These are phyloP conservation scores for Zaprionus capensis DNA, from an alignment of 1,140 invertebrate genomes.

Conservation along the genomic window DNA sequence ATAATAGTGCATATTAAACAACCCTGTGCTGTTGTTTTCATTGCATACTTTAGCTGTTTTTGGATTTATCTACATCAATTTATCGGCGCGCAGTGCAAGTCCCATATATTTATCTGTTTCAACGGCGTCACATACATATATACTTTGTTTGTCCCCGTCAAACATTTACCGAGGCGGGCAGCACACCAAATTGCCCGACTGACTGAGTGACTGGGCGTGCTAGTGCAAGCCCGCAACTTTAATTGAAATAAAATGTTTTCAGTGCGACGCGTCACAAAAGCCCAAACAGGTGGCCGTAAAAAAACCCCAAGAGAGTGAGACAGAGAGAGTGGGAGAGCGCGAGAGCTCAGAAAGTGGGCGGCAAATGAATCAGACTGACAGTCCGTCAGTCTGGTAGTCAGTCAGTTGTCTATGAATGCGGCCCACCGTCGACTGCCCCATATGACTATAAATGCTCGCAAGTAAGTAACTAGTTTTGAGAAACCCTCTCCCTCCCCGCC, in stretches of 20 bases:
- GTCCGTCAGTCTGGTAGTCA: conserved; percentile 38
- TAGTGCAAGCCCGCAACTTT: conserved; percentile 54
- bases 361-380: conserved; percentile 37
- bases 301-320: background rate
- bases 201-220: conserved; percentile 17
- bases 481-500: background rate
- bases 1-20: background rate
- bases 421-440: conserved; percentile 56
- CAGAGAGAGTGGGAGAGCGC: conserved; percentile 30
- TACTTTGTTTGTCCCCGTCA: conserved; percentile 53
- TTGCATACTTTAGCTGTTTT: conserved; percentile 55
- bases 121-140: conserved; percentile 7
- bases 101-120: conserved; percentile 23
- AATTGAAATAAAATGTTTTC: conserved; percentile 76
- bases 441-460: conserved; percentile 74
- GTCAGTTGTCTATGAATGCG: conserved; percentile 39
- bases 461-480: conserved; percentile 75
- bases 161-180: conserved; percentile 46
- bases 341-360: conserved; percentile 35
- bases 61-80: conserved; percentile 60
- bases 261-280: conserved; percentile 22
- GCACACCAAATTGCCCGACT: conserved; percentile 37
- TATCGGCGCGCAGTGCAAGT: conserved; percentile 33
- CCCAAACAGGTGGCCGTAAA: conserved; percentile 26
- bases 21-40: background rate